These are phyloP conservation scores for Dryoscopus gambensis DNA, from an alignment of 2,113 vertebrate genomes.

Conservation along the genomic window DNA sequence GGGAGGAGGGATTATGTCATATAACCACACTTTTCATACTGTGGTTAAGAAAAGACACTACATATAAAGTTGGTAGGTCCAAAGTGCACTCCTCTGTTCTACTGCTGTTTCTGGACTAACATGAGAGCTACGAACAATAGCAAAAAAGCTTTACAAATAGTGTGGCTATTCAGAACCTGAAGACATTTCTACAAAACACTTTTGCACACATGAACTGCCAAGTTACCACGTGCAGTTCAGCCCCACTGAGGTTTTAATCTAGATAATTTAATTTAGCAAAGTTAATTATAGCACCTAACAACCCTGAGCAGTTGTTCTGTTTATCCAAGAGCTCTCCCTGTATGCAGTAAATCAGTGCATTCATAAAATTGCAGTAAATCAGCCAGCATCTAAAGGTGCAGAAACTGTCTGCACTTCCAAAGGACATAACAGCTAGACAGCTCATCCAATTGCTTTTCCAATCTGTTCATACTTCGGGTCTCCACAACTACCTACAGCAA, in stretches of 20 bases:
- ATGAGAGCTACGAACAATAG: fast-evolving
- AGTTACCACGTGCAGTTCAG: not conserved
- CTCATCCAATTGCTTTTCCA: not conserved
- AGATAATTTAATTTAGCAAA: not conserved
- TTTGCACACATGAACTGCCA: not conserved
- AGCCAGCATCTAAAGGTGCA: not conserved
- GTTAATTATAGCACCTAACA: not conserved
- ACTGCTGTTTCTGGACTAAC: not conserved
- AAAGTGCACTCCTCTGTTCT: not conserved
- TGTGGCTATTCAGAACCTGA: not conserved
- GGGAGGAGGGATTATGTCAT: not conserved
- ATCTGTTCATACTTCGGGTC: not conserved
- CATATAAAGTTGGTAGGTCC: not conserved
- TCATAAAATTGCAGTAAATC: not conserved
- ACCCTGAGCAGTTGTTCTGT: not conserved
- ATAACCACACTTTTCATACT: not conserved
- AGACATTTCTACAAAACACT: not conserved
- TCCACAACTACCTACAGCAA: not conserved
- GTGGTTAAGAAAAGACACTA: not conserved
- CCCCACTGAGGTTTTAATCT: not conserved
- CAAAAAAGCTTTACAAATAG: not conserved
- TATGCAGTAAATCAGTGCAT: not conserved
- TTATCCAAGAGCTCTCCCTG: not conserved
- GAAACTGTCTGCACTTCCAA: not conserved
- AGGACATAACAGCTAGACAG: not conserved